Base-by-base conservation (phyloP, 2,888 invertebrate genomes). In the Spodoptera littoralis region DNA sequence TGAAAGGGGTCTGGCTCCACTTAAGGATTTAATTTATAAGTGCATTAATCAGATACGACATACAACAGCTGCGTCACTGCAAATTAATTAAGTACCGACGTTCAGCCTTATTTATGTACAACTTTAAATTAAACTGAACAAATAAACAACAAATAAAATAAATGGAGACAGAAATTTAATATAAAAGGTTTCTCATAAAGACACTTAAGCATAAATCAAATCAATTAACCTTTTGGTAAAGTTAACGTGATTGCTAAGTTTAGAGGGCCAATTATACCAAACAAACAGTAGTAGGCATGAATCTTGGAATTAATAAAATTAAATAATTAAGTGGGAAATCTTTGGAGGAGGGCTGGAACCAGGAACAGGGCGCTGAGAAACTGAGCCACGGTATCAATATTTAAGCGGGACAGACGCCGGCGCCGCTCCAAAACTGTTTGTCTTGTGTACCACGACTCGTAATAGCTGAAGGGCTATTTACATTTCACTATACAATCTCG, bases 381-480 rank as follows among this genome's bases (percentile, higher is more conserved):
- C 56, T 68, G 66, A 74, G 77, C 78, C 82, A 82, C 78, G 88
- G 86, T 85, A 89, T 90, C 89, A 93, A 92, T 93, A 92, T 92
- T 92, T 87, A 86, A 91, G 83, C 82, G 79, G 83, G 85, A 84
- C 80, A 87, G 84, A 83, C 88, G 84, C 80, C 84, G 83, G 82
- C 87, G 83, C 79, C 82, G 84, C 83, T 85, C 81, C 79, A 80
- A 84, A 86, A 81, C 83, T 89, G 89, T 92, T 92, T 91, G 88
- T 87, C 85, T 90, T 90, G 86, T 90, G 84, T 89, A 89, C 91
- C 91, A 80, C 85, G 84, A 85, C 85, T 88, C 88, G 88, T 88
- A 89, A 91, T 89, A 86, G 87, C 90, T 88, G 70, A 81, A 86
- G 89, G 90, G 90, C 83, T 91, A 87, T 91, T 90, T 90, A 87